phyloP scores from a whole-genome alignment of 2,888 invertebrate species.

The Deilephila porcellus region DNA sequence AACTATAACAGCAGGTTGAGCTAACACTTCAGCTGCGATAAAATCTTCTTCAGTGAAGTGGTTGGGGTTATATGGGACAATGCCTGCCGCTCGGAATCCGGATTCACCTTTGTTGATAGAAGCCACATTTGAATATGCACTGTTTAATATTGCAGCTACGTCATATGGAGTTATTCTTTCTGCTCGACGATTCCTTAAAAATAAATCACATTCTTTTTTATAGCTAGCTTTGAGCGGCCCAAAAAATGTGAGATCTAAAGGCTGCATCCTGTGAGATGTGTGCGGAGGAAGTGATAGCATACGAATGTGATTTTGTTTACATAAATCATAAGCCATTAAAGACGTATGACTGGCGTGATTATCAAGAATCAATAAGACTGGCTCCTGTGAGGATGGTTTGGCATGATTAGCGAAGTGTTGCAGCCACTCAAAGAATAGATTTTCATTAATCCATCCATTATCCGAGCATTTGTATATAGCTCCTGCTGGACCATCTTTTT shows the following conservation, averaged over 20 bases:
- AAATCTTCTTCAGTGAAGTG: conserved; percentile 40
- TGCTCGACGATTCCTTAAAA: conserved; percentile 39
- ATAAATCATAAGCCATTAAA: conserved; percentile 45
- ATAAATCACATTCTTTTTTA: conserved; percentile 49
- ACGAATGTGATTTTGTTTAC: conserved; percentile 38
- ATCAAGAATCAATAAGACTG: conserved; percentile 50
- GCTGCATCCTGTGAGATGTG: conserved; percentile 45
- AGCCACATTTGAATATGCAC: conserved; percentile 37
- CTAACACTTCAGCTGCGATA: conserved; percentile 35
- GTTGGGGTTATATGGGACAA: conserved; percentile 37
- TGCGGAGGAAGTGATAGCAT: conserved; percentile 45
- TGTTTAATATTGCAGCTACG: conserved; percentile 35
- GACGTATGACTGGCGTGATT: conserved; percentile 51
- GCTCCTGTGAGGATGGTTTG: conserved; percentile 41
- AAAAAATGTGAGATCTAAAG: conserved; percentile 46
- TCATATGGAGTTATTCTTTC: conserved; percentile 37
- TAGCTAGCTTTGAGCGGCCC: conserved; percentile 44
- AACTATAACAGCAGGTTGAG: conserved; percentile 37
- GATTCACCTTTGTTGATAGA: conserved; percentile 40
- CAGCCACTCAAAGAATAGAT: conserved; percentile 43
- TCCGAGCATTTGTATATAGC: conserved; percentile 46
- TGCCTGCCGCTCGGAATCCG: conserved; percentile 39
- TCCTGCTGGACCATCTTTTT: conserved; percentile 57
- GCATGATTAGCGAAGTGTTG: conserved; percentile 37
- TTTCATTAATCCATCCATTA: conserved; percentile 41